Evolutionary conservation across 2,888 invertebrate genomes (phyloP), one percentile per base, ranked within the genome.

Genomic region (Ichneumoninae sp.): DNA sequence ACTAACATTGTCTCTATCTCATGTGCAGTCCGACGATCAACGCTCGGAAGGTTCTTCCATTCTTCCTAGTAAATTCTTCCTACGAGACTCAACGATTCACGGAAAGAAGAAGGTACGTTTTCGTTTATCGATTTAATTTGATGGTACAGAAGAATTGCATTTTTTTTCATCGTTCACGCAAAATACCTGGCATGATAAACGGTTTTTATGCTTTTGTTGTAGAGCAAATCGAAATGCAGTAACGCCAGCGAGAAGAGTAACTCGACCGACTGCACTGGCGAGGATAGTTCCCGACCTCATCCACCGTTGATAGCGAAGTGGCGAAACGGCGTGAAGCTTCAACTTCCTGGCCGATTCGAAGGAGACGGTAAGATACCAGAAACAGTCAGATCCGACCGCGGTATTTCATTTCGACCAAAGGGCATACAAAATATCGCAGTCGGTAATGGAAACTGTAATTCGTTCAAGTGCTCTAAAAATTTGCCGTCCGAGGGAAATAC

Each of bases 11-110:
- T 70, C 60, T 63, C 83, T 75, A n/a, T 60, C 22, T 22, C 10
- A n/a, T 86, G 91, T 93, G 52, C 88, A 96, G 96, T 96, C 96
- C 78, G 96, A 96, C 89, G 96, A 96, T 91, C 96, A 96, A 93
- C 96, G 96, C 85, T 97, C 97, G 0, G 97, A 97, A 91, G 95
- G 96, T 88, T 96, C 96, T 3, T 96, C 96, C 2, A 95, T 95
- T 87, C 94, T 96, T 77, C 95, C 96, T 78, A 96, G 96, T 40
- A 95, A 96, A 88, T 95, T 96, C 91, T 94, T 96, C 69, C 94
- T 95, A 50, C 94, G 96, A 83, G 96, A 96, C 91, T 95, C 95
- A 6, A 95, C 95, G 50, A 93, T 94, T 86, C 92, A 94, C 66
- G 94, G 91, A 83, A 94, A 92, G 83, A 93, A 91, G 87, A 94